phyloP scores from a whole-genome alignment of 2,888 invertebrate genomes.

The Coelinius sp. region DNA sequence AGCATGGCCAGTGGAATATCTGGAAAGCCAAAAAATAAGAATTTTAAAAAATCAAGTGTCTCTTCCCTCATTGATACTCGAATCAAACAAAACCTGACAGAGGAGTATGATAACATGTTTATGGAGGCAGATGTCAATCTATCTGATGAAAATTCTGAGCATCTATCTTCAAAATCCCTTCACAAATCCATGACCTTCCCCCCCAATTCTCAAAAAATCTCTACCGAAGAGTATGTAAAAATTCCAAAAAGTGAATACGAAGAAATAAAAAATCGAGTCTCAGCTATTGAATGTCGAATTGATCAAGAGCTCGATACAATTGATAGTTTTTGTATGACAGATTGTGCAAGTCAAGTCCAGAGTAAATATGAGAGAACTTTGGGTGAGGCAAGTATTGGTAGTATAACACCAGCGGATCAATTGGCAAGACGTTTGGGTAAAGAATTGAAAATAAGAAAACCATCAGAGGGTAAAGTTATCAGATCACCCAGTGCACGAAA shows the following conservation, averaged over 20 bases:
- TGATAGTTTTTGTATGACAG: conserved; percentile 57
- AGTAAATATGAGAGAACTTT: conserved; percentile 82
- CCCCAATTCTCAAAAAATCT: background rate
- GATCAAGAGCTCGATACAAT: conserved; percentile 77
- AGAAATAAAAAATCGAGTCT: conserved; percentile 82
- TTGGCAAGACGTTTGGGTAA: conserved; percentile 80
- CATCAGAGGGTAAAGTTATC: conserved; percentile 79
- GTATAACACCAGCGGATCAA: conserved; percentile 78
- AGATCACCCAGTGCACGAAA: conserved; percentile 86
- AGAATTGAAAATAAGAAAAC: conserved; percentile 82
- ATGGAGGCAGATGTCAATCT: conserved; percentile 65
- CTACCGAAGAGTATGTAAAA: conserved; percentile 77
- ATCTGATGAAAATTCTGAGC: conserved; percentile 56
- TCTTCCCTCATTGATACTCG: conserved; percentile 49
- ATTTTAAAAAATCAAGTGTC: conserved; percentile 49
- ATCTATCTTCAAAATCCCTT: background rate
- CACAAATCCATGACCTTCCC: background rate
- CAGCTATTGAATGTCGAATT: conserved; percentile 80
- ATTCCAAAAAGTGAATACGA: conserved; percentile 84
- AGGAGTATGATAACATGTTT: conserved; percentile 57
- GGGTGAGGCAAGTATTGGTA: conserved; percentile 78
- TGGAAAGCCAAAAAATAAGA: conserved; percentile 53
- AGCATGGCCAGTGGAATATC: conserved; percentile 72
- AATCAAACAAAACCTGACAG: background rate
- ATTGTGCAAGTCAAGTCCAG: conserved; percentile 78